Conservation (phyloP, 2,797 vertebrate species). For the Hafferia zeledoni region DNA sequence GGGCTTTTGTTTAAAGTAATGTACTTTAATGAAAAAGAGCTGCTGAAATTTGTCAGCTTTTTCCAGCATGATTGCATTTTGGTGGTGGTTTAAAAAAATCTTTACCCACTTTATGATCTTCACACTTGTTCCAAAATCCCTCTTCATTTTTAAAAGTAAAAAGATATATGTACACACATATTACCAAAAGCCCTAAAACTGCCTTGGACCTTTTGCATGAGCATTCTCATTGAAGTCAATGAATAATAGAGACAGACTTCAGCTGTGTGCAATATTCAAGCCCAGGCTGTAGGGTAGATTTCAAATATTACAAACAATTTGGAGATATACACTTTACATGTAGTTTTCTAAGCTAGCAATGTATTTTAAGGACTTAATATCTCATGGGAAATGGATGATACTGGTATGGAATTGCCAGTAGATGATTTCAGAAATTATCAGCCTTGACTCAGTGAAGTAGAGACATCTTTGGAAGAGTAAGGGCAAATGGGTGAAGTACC, state of each 20-base stretch:
- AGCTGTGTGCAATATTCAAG: not conserved
- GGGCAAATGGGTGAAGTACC: not conserved
- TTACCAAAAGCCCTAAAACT: conserved; percentile 13
- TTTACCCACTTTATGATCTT: conserved; percentile 51
- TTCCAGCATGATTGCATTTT: conserved; percentile 40
- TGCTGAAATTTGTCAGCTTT: conserved; percentile 70
- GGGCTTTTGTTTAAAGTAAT: conserved; percentile 72
- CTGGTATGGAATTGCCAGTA: not conserved
- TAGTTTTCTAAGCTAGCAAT: not conserved
- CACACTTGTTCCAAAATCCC: conserved; percentile 27
- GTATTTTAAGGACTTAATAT: not conserved
- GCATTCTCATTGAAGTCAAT: conserved; percentile 19
- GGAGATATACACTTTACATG: not conserved
- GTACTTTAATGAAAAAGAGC: conserved; percentile 73
- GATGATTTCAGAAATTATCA: not conserved
- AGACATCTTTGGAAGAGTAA: not conserved
- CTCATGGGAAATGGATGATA: not conserved
- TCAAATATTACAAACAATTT: conserved; percentile 2
- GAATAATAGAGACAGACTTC: conserved; percentile 10
- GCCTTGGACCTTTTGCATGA: not conserved
- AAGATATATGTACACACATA: not conserved
- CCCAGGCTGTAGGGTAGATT: not conserved
- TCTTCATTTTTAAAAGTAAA: conserved; percentile 52
- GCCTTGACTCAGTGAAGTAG: not conserved
- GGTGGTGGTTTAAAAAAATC: conserved; percentile 35